These are phyloP conservation scores for Abscondita cerata DNA, from an alignment of 2,888 invertebrate genomes.

Conservation along the genomic window DNA sequence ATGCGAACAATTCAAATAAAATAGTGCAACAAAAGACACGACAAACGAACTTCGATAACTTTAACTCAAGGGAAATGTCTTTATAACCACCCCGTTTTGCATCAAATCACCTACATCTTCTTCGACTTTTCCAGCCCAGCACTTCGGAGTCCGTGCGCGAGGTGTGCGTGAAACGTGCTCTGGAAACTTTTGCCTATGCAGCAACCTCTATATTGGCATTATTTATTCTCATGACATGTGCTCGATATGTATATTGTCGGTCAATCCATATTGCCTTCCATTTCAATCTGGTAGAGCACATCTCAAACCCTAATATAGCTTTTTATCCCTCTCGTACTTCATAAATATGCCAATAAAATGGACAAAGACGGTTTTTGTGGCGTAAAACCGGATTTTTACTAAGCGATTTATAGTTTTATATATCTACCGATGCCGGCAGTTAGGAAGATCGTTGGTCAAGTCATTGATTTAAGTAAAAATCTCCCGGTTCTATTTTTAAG, in stretches of 20 bases:
- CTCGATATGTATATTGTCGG: constrained; percentile 59
- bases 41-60: constrained; percentile 43
- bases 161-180: constrained; percentile 47
- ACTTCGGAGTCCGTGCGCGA: constrained; percentile 40
- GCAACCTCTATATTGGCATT: constrained; percentile 54
- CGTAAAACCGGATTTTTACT: constrained; percentile 43
- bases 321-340: constrained; percentile 51
- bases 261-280: constrained; percentile 54
- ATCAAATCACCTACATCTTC: constrained; percentile 38
- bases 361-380: constrained; percentile 47
- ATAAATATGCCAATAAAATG: constrained; percentile 54
- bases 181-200: constrained; percentile 47
- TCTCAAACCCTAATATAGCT: constrained; percentile 34
- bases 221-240: constrained; percentile 58
- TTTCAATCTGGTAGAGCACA: constrained; percentile 42
- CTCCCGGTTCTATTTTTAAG: constrained; percentile 25
- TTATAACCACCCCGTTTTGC: constrained; percentile 45
- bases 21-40: constrained; percentile 34
- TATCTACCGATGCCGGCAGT: constrained; percentile 48
- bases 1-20: constrained; percentile 11
- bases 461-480: constrained; percentile 51
- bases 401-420: constrained; percentile 56
- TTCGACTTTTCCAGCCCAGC: constrained; percentile 34
- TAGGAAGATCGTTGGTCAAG: constrained; percentile 49
- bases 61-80: constrained; percentile 44